These are phyloP conservation scores for Oenanthe oenanthe DNA, from an alignment of 2,113 vertebrate genomes.

Conservation along the genomic window DNA sequence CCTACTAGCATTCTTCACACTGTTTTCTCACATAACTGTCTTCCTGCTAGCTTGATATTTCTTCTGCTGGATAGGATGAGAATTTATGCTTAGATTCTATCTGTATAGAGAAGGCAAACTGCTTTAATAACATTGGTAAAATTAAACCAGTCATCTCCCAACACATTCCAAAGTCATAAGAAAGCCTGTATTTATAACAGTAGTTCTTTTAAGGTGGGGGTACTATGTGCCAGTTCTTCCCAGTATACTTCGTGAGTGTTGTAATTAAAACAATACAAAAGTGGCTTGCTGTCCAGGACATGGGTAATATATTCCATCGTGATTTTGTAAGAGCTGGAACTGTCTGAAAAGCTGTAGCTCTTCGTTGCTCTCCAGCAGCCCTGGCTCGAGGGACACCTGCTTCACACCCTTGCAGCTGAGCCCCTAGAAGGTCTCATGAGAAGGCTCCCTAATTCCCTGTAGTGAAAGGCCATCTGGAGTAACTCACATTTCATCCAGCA, in stretches of 20 bases:
- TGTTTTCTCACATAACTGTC: not conserved
- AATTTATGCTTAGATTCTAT: not conserved
- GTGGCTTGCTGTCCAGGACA: not conserved
- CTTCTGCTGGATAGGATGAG: not conserved
- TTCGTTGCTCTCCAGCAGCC: not conserved
- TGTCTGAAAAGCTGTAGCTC: not conserved
- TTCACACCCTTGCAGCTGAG: not conserved
- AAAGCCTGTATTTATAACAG: not conserved
- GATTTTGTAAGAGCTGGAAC: not conserved
- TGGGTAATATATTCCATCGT: not conserved
- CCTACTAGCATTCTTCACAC: not conserved
- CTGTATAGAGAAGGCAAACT: not conserved
- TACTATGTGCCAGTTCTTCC: not conserved
- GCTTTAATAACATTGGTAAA: not conserved
- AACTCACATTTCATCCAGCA: not conserved
- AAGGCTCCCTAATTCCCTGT: not conserved
- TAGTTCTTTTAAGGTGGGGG: not conserved
- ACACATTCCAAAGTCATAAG: not conserved
- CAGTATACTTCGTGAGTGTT: not conserved
- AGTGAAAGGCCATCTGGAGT: not conserved
- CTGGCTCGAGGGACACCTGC: not conserved
- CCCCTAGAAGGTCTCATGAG: not conserved
- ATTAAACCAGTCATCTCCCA: not conserved
- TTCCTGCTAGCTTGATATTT: not conserved
- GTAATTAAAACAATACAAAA: not conserved